Percentiles rank a stretch among this genome's conserved stretches.
These are phyloP conservation scores for Atrina japonica DNA, from an alignment of 2,888 invertebrate genomes.

Conservation along the genomic window DNA sequence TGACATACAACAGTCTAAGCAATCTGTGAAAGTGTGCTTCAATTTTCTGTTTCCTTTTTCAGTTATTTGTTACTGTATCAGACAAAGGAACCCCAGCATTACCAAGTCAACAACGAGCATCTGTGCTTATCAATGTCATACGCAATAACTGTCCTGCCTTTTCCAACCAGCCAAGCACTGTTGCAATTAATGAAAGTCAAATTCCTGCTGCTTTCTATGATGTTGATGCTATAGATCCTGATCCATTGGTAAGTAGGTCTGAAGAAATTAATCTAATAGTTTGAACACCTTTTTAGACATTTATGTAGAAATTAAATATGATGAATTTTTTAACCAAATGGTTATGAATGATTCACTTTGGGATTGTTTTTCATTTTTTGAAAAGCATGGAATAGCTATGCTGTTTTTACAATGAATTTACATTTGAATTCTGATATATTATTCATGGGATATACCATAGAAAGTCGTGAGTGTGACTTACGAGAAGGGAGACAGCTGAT, in stretches of 20 bases:
- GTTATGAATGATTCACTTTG: too few species aligned
- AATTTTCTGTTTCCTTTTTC: slow-evolving; percentile 39
- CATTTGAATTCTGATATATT: too few species aligned
- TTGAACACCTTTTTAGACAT: too few species aligned
- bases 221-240: slow-evolving; percentile 57
- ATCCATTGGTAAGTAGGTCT: slow-evolving; percentile 52
- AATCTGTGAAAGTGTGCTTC: not conserved
- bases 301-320: too few species aligned
- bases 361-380: too few species aligned
- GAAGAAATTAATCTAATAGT: not conserved
- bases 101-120: slow-evolving; percentile 55
- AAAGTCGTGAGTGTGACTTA: not conserved
- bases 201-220: slow-evolving; percentile 39
- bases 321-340: too few species aligned
- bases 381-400: too few species aligned
- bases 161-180: slow-evolving; percentile 60
- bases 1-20: too few species aligned
- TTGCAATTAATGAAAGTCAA: slow-evolving; percentile 50
- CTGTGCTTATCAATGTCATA: slow-evolving; percentile 64
- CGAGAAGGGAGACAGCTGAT: too few species aligned
- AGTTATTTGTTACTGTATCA: slow-evolving; percentile 58
- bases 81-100: slow-evolving; percentile 66
- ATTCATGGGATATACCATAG: too few species aligned
- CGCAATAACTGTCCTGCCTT: slow-evolving; percentile 69
- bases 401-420: too few species aligned